phyloP scores from a whole-genome alignment of 2,113 vertebrate genomes.

The Cricetomys ansorgei region DNA sequence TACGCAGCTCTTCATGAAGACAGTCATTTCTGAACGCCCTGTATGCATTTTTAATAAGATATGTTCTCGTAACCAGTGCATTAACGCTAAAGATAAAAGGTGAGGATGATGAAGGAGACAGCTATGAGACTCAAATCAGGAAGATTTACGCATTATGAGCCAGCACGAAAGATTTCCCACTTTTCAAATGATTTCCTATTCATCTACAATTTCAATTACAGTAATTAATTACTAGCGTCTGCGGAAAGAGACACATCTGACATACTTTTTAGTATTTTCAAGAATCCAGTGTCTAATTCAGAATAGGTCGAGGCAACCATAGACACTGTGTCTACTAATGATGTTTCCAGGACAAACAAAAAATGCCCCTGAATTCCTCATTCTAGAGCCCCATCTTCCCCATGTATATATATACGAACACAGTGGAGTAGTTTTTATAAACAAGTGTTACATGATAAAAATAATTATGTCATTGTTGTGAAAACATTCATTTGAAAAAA shows the following conservation, averaged over 20 bases:
- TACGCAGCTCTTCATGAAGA: neutral
- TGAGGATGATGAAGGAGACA: neutral
- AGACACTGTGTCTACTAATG: neutral
- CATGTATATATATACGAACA: neutral
- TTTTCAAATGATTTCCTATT: slow-evolving; percentile 23
- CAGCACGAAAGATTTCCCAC: neutral
- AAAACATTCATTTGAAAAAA: slow-evolving; percentile 1
- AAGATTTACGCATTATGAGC: neutral
- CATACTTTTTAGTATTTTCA: neutral
- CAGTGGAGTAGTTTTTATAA: slow-evolving; percentile 8
- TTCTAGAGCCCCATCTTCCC: neutral
- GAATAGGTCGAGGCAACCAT: neutral
- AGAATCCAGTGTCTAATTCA: neutral
- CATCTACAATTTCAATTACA: neutral
- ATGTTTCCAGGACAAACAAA: neutral
- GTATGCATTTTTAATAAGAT: slow-evolving; percentile 30
- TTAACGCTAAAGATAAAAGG: neutral
- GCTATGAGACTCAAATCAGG: neutral
- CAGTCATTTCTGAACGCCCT: neutral
- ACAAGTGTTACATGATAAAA: neutral
- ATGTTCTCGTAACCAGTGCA: neutral
- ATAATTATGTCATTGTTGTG: neutral
- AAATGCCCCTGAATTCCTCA: neutral
- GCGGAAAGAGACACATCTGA: neutral
- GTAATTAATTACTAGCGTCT: neutral